Evolutionary conservation across 2,888 invertebrate species (phyloP).

Genomic region (Mechanitis mazaeus): DNA sequence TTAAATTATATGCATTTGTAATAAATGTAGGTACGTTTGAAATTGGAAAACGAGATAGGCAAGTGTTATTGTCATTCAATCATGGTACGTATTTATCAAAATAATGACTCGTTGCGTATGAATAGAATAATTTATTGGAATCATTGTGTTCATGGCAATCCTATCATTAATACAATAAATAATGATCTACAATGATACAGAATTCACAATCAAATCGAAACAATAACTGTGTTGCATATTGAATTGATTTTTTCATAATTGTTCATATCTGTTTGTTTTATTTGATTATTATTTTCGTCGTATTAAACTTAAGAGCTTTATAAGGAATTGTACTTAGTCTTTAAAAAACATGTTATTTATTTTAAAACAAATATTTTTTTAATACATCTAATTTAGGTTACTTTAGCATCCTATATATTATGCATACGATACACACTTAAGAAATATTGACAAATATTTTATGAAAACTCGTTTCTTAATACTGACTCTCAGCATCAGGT

Average conservation of each 20-base stretch:
- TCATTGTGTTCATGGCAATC: constrained; percentile 23
- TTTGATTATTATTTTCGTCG: too few species aligned
- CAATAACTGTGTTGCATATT: constrained; percentile 4
- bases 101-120: constrained; percentile 26
- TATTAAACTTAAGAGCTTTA: too few species aligned
- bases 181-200: constrained; percentile 13
- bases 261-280: neutral
- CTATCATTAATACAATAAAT: constrained; percentile 34
- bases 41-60: neutral
- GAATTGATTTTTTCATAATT: constrained; percentile 1
- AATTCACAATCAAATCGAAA: neutral
- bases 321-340: too few species aligned
- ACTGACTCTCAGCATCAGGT: constrained; percentile 4
- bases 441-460: too few species aligned
- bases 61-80: constrained; percentile 14
- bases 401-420: too few species aligned
- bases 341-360: too few species aligned
- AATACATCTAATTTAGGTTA: too few species aligned
- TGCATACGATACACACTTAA: too few species aligned
- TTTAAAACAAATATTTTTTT: too few species aligned
- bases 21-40: neutral
- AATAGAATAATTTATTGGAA: constrained; percentile 34
- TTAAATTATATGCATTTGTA: neutral
- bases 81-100: constrained; percentile 22
- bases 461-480: constrained; percentile 2